These are phyloP conservation scores for Gambusia yucatana DNA, from an alignment of 2,797 vertebrate genomes.

Conservation along the genomic window DNA sequence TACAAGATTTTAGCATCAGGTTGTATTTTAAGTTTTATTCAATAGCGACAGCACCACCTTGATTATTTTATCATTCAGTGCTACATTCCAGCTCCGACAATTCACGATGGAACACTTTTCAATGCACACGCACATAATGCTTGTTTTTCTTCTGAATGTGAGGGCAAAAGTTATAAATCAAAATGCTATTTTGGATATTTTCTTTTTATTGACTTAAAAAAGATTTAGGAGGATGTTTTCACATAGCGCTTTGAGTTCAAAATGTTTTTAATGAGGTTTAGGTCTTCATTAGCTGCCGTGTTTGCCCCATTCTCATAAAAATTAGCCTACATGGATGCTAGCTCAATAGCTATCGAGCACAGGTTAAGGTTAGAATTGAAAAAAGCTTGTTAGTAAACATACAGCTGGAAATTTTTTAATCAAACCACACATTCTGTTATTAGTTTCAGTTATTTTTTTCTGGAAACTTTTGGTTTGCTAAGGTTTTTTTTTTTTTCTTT, in stretches of 20 bases:
- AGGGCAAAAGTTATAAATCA: neutral
- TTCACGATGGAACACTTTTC: neutral
- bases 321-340: constrained; percentile 11
- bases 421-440: neutral
- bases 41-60: neutral
- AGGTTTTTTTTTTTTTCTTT: neutral
- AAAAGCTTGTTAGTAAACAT: neutral
- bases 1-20: neutral
- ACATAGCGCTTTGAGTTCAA: neutral
- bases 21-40: neutral
- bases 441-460: constrained; percentile 3
- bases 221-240: neutral
- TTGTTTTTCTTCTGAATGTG: neutral
- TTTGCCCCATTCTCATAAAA: constrained; percentile 14
- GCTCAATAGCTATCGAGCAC: constrained; percentile 10
- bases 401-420: constrained; percentile 9
- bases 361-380: neutral
- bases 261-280: neutral
- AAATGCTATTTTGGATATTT: neutral
- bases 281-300: neutral
- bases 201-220: neutral
- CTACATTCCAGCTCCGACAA: neutral
- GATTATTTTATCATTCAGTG: neutral
- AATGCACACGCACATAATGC: neutral
- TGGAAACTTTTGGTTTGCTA: neutral